A percentile compares a stretch with the other conserved stretches of the same genome.
phyloP scores from a whole-genome alignment of 2,888 invertebrate genomes.

The Plagodis dolabraria region DNA sequence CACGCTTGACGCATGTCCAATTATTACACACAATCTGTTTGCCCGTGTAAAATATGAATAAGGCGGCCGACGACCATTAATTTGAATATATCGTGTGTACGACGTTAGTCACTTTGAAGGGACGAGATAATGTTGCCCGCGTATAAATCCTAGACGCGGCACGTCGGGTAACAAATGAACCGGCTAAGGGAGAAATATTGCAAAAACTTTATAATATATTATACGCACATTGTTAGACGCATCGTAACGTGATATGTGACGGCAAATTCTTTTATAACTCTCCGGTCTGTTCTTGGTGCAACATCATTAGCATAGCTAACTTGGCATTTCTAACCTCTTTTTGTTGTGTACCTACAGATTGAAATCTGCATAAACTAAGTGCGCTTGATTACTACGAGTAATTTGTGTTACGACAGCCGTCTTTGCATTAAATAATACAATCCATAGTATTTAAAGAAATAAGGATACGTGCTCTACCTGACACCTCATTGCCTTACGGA shows the following conservation, averaged over 20 bases:
- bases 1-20: constrained; percentile 81
- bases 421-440: no score
- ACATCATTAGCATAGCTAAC: no score
- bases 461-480: no score
- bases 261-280: constrained; percentile 14
- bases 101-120: constrained; percentile 71
- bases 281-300: neutral
- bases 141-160: constrained; percentile 73
- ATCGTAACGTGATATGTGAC: constrained; percentile 57
- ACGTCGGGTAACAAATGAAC: constrained; percentile 71
- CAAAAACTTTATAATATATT: constrained; percentile 73
- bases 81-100: constrained; percentile 61
- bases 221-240: constrained; percentile 62
- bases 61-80: constrained; percentile 66
- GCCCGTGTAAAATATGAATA: constrained; percentile 78
- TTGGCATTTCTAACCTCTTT: no score
- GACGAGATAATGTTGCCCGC: constrained; percentile 77
- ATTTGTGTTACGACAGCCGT: no score
- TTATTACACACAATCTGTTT: constrained; percentile 80
- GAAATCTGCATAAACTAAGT: no score
- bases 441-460: no score
- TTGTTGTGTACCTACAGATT: no score
- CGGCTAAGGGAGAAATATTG: constrained; percentile 72
- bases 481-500: no score
- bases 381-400: no score